These are phyloP conservation scores for Dasypolia templi DNA, from an alignment of 2,888 invertebrate genomes.

Conservation along the genomic window DNA sequence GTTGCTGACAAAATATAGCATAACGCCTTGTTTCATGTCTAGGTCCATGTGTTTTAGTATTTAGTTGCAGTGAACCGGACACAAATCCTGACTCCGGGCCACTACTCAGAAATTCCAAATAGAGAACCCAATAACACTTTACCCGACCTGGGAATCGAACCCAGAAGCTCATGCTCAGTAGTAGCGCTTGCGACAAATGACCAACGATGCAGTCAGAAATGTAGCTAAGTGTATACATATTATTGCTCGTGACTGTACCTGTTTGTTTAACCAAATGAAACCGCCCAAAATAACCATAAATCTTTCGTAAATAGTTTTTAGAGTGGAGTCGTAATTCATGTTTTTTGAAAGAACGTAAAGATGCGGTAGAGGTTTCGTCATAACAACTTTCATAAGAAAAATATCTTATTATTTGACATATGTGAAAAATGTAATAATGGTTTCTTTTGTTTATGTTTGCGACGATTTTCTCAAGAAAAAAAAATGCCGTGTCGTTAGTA, in stretches of 20 bases:
- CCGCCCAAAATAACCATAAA: slow-evolving; percentile 16
- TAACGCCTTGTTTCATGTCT: no score
- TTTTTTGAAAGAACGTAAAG: slow-evolving; percentile 24
- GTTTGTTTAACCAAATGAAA: slow-evolving; percentile 36
- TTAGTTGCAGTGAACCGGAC: no score
- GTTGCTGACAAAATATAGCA: no score
- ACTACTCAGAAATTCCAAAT: no score
- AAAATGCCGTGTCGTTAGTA: not conserved
- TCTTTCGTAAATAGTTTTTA: slow-evolving; percentile 24
- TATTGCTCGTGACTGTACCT: not conserved
- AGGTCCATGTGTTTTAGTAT: no score
- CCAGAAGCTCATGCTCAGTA: no score
- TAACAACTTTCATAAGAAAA: slow-evolving; percentile 12
- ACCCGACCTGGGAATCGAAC: no score
- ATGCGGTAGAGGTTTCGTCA: not conserved
- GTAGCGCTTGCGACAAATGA: no score
- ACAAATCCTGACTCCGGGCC: no score
- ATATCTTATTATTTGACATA: not conserved
- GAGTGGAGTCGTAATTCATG: slow-evolving; percentile 26
- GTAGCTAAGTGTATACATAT: not conserved
- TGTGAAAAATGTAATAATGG: not conserved
- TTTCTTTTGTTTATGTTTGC: not conserved
- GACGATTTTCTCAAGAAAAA: not conserved
- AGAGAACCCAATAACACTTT: no score
- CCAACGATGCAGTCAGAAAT: no score